Evolutionary conservation across 2,888 invertebrate genomes (phyloP), one percentile per base, ranked within the genome.

Genomic region (Synanthedon myopaeformis): DNA sequence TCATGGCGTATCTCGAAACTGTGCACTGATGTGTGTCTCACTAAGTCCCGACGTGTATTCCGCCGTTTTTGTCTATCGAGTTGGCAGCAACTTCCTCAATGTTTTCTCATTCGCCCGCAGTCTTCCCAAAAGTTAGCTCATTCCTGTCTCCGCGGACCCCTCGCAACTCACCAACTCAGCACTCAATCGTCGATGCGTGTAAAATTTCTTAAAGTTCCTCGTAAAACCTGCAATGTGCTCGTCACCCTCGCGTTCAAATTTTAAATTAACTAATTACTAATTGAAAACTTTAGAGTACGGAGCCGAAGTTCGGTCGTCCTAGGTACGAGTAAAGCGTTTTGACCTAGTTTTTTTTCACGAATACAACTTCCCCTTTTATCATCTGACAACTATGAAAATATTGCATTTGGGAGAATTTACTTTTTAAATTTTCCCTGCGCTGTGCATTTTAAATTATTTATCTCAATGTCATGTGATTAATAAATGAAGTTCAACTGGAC

Each of bases 241-340:
- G 66, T 68, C 70, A 69, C 65, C 65, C 59, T 60, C 59, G 58
- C 59, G 62, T 61, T 66, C 65, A 56, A 56, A 58, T 74, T 77
- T 76, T 76, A 75, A 79, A 81, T 82, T 77, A 81, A 79, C 78
- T 79, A 79, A 78, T 80, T 77, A 76, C 71, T 81, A 79, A 82
- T 81, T 80, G 75, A 73, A 76, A 82, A 82, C 72, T 83, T 83
- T 69, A 57, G 41, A 53, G 67, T 62, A 58, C 61, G 62, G 63
- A 64, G 63, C 66, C 61, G 54, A 70, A 73, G 66, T 71, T 69
- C 61, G 63, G 60, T 65, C 62, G 66, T 59, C 60, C 59, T 67
- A 71, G 68, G 67, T 72, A 65, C 62, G 61, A 65, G 67, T 10
- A 73, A 72, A 76, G 75, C 66, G 61, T 61, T 63, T 59, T 64